Evolutionary conservation across 1,140 invertebrate species (phyloP), one percentile per base, ranked within the genome.

Genomic region (Leptopilina boulardi): DNA sequence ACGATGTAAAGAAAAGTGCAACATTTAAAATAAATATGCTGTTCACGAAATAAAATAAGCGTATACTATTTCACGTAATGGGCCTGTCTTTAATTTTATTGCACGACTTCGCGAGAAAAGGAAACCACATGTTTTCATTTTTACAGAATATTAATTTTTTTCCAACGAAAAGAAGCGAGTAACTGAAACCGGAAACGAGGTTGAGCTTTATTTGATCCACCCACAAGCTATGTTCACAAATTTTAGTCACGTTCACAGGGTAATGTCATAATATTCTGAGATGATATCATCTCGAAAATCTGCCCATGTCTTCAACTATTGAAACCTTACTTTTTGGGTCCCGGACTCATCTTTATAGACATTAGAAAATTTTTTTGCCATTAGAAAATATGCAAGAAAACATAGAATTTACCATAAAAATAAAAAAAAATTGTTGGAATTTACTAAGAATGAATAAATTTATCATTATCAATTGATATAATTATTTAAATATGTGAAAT

Each of bases 281-380:
- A 47, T 70, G 72, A 18, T 82, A 82, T 82, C 81, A 71, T 15
- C 73, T 70, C 70, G 77, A 75, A 78, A 82, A 80, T 82, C 81
- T 80, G 77, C 71, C 77, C 75, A 66, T 44, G 74, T 51, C 74
- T 59, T 71, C 47, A 47, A 71, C 74, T 78, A 80, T 82, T 74
- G 79, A 30, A 51, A 73, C 74, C 78, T 70, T 70, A 38, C n/a
- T 79, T 82, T 82, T 82, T 75, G 78, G 76, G 72, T 71, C 72
- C 72, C n/a, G 70, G 72, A 72, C 70, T 59, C 44, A 44, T 38
- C 70, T 71, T 56, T n/a, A 21, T 70, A 38, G 51, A 41, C 5
- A 54, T 8, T 54, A n/a, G n/a, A n/a, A n/a, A n/a, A n/a, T n/a
- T n/a, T n/a, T n/a, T n/a, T n/a, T n/a, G n/a, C n/a, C n/a, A n/a